phyloP scores from a whole-genome alignment of 2,888 invertebrate genomes.

The Cantharis nigra region DNA sequence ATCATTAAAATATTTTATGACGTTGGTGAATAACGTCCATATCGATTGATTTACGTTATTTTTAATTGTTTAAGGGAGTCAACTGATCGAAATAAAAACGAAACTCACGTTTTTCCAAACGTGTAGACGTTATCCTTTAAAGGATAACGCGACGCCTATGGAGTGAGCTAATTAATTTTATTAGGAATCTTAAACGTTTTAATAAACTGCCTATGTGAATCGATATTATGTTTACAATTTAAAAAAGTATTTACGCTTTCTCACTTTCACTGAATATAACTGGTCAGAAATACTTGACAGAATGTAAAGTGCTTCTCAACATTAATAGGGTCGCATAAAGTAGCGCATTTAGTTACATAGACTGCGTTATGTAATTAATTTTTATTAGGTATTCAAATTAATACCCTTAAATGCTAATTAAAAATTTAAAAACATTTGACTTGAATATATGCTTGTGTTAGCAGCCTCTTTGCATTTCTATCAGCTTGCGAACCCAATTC shows the following conservation, averaged over 20 bases:
- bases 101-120: too few species aligned
- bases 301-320: conserved; percentile 17
- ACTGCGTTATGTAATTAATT: not conserved
- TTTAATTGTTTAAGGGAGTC: too few species aligned
- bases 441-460: not conserved
- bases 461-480: too few species aligned
- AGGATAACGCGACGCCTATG: not conserved
- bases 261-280: conserved; percentile 16
- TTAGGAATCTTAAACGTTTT: not conserved
- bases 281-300: conserved; percentile 5
- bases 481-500: not conserved
- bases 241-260: conserved; percentile 7
- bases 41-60: not conserved
- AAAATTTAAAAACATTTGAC: not conserved
- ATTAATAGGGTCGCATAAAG: conserved; percentile 1
- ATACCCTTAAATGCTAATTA: not conserved
- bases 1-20: not conserved
- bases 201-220: not conserved
- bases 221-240: not conserved
- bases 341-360: not conserved
- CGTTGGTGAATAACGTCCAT: not conserved
- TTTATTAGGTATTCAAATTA: not conserved
- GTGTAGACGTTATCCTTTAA: not conserved
- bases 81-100: too few species aligned
- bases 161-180: not conserved